phyloP scores from a whole-genome alignment of 2,113 vertebrate genomes.

The Esox niger region DNA sequence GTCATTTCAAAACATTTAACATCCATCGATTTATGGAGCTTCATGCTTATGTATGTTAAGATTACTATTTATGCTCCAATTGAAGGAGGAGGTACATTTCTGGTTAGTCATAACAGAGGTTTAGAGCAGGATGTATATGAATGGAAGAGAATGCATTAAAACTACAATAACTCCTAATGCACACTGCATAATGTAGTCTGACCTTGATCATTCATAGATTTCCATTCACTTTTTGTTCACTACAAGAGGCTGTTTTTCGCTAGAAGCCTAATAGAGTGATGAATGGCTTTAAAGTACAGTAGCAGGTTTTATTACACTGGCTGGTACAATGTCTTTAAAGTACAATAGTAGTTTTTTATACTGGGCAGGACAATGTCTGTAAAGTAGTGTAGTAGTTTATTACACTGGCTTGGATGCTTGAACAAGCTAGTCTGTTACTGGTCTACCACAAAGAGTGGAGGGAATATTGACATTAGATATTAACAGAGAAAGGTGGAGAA shows the following conservation, averaged over 20 bases:
- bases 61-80: constrained; percentile 40
- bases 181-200: constrained; percentile 59
- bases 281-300: constrained; percentile 23
- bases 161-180: constrained; percentile 13
- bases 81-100: constrained; percentile 22
- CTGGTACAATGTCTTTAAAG: constrained; percentile 8
- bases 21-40: constrained; percentile 23
- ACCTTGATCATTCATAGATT: constrained; percentile 44
- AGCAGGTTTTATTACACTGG: constrained; percentile 14
- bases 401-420: too few relatives aligned
- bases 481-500: constrained; percentile 3
- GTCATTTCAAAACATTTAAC: constrained; percentile 38
- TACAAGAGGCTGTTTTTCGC: constrained; percentile 34
- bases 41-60: constrained; percentile 23
- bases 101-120: constrained; percentile 50
- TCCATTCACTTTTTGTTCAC: constrained; percentile 35
- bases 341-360: too few relatives aligned
- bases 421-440: constrained; percentile 7
- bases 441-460: constrained; percentile 28
- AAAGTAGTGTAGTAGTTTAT: too few relatives aligned
- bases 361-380: too few relatives aligned
- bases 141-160: constrained; percentile 44
- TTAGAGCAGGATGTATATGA: constrained; percentile 52
- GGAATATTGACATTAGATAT: background rate
- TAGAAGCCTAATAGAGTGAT: constrained; percentile 19